Evolutionary conservation across 2,113 vertebrate genomes (phyloP).

Genomic region (Melospiza georgiana): DNA sequence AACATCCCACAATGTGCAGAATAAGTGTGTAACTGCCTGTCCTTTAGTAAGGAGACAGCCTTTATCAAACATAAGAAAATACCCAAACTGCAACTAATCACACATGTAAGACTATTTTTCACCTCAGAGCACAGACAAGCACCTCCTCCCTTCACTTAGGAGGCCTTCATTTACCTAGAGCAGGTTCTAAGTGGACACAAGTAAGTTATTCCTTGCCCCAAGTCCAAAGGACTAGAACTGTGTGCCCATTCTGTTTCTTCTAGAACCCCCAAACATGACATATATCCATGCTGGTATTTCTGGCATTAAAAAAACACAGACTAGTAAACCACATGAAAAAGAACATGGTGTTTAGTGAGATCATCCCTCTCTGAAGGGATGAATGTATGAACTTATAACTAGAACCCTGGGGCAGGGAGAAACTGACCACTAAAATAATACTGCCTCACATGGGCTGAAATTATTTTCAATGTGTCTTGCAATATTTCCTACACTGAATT

Average conservation of each 20-base stretch:
- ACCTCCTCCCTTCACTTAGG: neutral
- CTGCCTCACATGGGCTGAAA: neutral
- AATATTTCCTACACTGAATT: neutral
- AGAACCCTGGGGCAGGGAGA: neutral
- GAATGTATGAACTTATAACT: neutral
- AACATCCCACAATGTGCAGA: neutral
- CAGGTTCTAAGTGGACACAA: neutral
- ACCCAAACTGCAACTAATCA: neutral
- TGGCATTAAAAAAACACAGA: neutral
- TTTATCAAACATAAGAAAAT: neutral
- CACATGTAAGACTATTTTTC: neutral
- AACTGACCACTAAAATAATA: neutral
- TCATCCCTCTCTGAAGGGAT: neutral
- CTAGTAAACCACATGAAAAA: neutral
- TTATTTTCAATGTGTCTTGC: neutral
- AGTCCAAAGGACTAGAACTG: neutral
- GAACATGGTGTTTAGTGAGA: neutral
- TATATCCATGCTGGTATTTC: rapidly evolving
- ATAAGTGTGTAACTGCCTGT: neutral
- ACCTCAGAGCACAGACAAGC: neutral
- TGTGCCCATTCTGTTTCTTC: neutral
- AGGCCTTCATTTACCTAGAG: neutral
- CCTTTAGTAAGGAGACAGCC: neutral
- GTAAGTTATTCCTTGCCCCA: neutral
- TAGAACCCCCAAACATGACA: neutral